Evolutionary conservation across 2,888 invertebrate species (phyloP), one percentile per base, ranked within the genome.

Genomic region (Athalia cordata): DNA sequence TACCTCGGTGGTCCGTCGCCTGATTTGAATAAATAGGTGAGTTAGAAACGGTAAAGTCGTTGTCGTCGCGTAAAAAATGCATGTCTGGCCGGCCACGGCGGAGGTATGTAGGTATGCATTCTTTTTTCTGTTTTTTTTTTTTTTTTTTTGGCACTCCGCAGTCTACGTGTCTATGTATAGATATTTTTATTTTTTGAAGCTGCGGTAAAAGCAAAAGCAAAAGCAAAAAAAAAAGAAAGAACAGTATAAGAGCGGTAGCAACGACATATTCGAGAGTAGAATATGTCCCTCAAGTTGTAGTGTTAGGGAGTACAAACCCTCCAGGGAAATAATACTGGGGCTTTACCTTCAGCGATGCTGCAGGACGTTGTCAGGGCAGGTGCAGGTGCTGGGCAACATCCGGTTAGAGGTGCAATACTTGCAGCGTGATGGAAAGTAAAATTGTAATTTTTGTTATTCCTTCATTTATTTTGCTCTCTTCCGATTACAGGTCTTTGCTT

Each of bases 301-400:
- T 11, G 9, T 47, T 50, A 67, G 49, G 57, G 57, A 50, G 57
- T 55, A n/a, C 57, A 6, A 55, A 70, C 74, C 76, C 82, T 80
- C 82, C 76, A 79, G 83, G 83, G 82, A 83, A 85, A 85, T 84
- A 80, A 80, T 64, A 55, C 77, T 43, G 70, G 55, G 77, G 81
- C 79, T 81, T 80, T 80, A 76, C 80, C 74, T 77, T 55, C 61
- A 50, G 47, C 49, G 61, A 50, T 9, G 75, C 45, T 55, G 61
- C 75, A 5, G 64, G 29, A 64, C 13, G 45, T 11, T 29, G 29
- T 29, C 29, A 29, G 2, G 2, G 29, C 29, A 0, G 29, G 29
- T 29, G 29, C 29, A 29, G 29, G 29, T 29, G 29, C 29, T 2
- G 2, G 29, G 29, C 45, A 72, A 5, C 13, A n/a, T 43, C 47